Evolutionary conservation across 2,797 vertebrate species (phyloP).

Genomic region (Chaenodraco wilsoni): DNA sequence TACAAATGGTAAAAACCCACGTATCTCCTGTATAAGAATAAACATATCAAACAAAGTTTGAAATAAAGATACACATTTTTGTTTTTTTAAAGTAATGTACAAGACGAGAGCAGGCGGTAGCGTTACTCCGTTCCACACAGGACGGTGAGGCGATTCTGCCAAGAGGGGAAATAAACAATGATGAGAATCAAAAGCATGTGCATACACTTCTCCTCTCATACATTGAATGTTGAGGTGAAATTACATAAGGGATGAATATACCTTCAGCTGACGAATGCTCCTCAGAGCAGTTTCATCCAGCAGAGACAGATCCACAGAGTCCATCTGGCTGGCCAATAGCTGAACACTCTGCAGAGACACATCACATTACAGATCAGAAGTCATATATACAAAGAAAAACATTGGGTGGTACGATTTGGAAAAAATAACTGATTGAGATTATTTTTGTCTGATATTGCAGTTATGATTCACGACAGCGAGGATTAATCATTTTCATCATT

Average conservation of each 20-base stretch:
- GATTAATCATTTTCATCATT: too few relatives aligned
- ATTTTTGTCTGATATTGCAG: too few relatives aligned
- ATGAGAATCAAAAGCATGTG: background rate
- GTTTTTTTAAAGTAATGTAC: conserved; percentile 21
- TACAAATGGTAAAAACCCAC: background rate
- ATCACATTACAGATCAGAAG: conserved; percentile 5
- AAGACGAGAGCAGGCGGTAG: background rate
- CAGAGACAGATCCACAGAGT: conserved; percentile 80
- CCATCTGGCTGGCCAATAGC: conserved; percentile 85
- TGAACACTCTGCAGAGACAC: conserved; percentile 76
- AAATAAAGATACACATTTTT: conserved; percentile 9
- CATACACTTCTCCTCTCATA: background rate
- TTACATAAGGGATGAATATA: conserved; percentile 27
- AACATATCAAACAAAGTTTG: background rate
- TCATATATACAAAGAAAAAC: too few relatives aligned
- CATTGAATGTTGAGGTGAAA: background rate
- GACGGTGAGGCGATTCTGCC: conserved; percentile 78
- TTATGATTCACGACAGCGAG: too few relatives aligned
- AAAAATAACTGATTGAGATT: too few relatives aligned
- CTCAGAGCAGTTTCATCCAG: conserved; percentile 77
- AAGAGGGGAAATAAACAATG: background rate
- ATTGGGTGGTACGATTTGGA: too few relatives aligned
- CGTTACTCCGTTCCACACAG: conserved; percentile 75
- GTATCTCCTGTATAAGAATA: background rate
- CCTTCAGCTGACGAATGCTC: conserved; percentile 82